A percentile compares a stretch with the other conserved stretches of the same genome.
Conservation (phyloP, 2,888 invertebrate genomes). For the Nycteola revayana region DNA sequence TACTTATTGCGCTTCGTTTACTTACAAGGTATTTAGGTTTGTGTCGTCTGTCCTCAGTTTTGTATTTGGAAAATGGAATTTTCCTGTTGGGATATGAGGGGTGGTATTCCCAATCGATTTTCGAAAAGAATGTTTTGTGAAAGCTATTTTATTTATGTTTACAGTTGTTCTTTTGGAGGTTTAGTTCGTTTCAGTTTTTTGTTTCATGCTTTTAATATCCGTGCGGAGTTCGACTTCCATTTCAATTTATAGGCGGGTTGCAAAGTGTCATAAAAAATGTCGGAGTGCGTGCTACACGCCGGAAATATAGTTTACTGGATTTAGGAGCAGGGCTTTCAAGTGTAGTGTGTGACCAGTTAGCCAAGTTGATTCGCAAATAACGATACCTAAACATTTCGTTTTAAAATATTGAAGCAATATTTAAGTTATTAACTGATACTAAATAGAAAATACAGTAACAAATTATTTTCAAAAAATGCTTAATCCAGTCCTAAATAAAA, state of each 20-base stretch:
- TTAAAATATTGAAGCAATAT: too few relatives aligned
- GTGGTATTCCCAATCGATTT: constrained; percentile 73
- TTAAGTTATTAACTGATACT: neutral
- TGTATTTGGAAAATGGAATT: constrained; percentile 77
- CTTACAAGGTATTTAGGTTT: constrained; percentile 78
- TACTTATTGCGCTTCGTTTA: constrained; percentile 78
- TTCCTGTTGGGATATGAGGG: constrained; percentile 67
- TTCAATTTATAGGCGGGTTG: neutral
- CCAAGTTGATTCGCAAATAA: too few relatives aligned
- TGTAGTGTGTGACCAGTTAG: too few relatives aligned
- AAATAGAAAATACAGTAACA: neutral
- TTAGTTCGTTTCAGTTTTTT: constrained; percentile 16
- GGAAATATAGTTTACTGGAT: too few relatives aligned
- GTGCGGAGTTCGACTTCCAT: constrained; percentile 1
- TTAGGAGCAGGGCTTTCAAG: too few relatives aligned
- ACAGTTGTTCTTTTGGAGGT: constrained; percentile 38
- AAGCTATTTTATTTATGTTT: constrained; percentile 54
- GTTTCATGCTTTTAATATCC: constrained; percentile 16
- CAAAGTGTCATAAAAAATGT: too few relatives aligned
- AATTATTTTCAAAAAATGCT: neutral
- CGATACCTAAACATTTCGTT: neutral
- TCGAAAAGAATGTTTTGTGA: constrained; percentile 58
- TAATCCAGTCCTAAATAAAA: too few relatives aligned
- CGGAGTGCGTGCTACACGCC: too few relatives aligned
- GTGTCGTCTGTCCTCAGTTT: constrained; percentile 67